phyloP scores from a whole-genome alignment of 2,888 invertebrate genomes.

The Agrochola litura region DNA sequence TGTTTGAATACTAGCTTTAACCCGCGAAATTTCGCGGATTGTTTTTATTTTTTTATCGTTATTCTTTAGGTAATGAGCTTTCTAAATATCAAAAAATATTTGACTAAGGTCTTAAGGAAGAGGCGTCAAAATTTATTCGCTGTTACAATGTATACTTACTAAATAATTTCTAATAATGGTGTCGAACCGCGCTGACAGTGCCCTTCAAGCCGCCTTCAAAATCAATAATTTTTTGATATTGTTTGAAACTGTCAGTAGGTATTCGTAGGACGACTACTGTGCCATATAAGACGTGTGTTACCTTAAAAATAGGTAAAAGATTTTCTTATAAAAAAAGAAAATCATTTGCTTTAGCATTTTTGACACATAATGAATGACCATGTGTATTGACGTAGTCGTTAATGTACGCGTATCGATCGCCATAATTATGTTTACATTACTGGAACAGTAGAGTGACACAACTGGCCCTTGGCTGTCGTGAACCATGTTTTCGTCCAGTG shows the following conservation, averaged over 20 bases:
- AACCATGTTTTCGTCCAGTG: neutral
- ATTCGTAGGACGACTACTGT: neutral
- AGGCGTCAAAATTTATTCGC: no score
- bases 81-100: no score
- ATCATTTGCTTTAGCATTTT: neutral
- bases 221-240: neutral
- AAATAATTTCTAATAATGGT: neutral
- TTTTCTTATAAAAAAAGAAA: neutral
- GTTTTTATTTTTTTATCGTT: no score
- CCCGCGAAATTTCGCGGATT: no score
- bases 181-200: neutral
- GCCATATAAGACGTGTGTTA: neutral
- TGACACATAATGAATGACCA: neutral
- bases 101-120: no score
- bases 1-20: neutral
- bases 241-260: neutral
- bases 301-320: no score
- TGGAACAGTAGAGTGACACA: conserved; percentile 13
- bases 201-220: conserved; percentile 2
- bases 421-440: conserved; percentile 18
- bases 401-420: conserved; percentile 35
- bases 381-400: neutral
- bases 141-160: no score
- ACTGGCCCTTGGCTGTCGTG: conserved; percentile 15
- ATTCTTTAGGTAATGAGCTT: no score